These are phyloP conservation scores for Ametastegia equiseti DNA, from an alignment of 2,888 invertebrate species.

Conservation along the genomic window DNA sequence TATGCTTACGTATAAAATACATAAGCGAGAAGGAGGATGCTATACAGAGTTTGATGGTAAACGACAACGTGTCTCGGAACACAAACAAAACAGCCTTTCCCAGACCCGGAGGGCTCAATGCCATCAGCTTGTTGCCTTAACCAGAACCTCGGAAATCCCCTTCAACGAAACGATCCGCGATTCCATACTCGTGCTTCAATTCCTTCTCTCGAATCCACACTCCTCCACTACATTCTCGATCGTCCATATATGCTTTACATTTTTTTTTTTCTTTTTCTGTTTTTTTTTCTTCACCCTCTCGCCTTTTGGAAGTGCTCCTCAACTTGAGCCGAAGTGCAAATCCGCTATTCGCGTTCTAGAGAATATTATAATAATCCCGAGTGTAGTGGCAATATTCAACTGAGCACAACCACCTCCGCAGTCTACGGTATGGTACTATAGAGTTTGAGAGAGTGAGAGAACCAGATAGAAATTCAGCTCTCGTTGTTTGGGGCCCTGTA, in stretches of 20 bases:
- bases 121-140: constrained; percentile 43
- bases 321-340: constrained; percentile 18
- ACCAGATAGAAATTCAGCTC: constrained; percentile 14
- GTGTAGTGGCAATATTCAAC: constrained; percentile 43
- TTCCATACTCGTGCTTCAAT: constrained; percentile 33
- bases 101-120: constrained; percentile 28
- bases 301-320: neutral
- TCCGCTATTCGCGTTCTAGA: neutral
- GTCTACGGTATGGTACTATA: neutral
- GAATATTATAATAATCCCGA: constrained; percentile 33
- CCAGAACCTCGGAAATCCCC: constrained; percentile 46
- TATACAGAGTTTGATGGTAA: constrained; percentile 25
- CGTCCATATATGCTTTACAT: neutral
- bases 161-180: constrained; percentile 43
- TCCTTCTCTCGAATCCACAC: constrained; percentile 21
- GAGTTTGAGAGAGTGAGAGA: constrained; percentile 7
- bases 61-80: constrained; percentile 46
- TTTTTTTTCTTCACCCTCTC: neutral
- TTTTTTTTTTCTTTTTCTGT: constrained; percentile 8
- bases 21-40: constrained; percentile 6
- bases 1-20: constrained; percentile 35
- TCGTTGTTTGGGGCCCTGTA: neutral
- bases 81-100: constrained; percentile 44
- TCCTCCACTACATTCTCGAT: neutral
- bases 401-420: constrained; percentile 14